Conservation (phyloP, 1,140 invertebrate genomes). For the Plectrocnemia conspersa region DNA sequence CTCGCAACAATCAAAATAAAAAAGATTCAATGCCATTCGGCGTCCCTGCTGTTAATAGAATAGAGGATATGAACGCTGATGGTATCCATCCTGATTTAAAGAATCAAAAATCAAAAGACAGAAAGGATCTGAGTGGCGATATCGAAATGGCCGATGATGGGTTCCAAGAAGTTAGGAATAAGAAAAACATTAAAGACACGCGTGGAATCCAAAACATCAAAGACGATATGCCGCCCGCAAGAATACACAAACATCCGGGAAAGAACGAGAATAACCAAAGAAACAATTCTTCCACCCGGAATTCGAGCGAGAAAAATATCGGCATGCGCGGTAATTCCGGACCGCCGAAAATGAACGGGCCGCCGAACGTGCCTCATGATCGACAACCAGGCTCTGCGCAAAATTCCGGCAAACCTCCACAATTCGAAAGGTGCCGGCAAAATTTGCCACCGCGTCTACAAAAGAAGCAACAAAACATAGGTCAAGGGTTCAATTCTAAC, state of each 20-base stretch:
- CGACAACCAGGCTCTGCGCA: conserved; percentile 42
- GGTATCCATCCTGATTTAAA: conserved; percentile 52
- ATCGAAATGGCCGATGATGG: conserved; percentile 63
- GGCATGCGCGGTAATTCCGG: conserved; percentile 39
- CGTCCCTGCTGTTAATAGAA: conserved; percentile 48
- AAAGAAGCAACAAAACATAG: conserved; percentile 44
- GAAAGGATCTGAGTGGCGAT: conserved; percentile 38
- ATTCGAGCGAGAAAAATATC: conserved; percentile 47
- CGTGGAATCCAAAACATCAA: conserved; percentile 49
- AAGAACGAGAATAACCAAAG: conserved; percentile 47
- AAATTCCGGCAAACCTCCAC: conserved; percentile 35
- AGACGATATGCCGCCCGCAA: conserved; percentile 46
- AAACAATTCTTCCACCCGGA: conserved; percentile 47
- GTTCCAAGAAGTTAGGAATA: conserved; percentile 83
- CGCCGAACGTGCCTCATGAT: conserved; percentile 51
- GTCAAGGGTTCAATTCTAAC: conserved; percentile 38
- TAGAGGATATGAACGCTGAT: conserved; percentile 56
- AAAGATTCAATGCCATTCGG: conserved; percentile 30
- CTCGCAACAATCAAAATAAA: conserved; percentile 29
- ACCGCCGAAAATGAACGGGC: conserved; percentile 49
- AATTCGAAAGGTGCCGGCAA: conserved; percentile 57
- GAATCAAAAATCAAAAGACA: conserved; percentile 39
- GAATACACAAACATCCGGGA: conserved; percentile 39
- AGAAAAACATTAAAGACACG: conserved; percentile 66
- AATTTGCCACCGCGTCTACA: conserved; percentile 76